phyloP scores from a whole-genome alignment of 2,888 invertebrate species.

The Agapetus fuscipes region DNA sequence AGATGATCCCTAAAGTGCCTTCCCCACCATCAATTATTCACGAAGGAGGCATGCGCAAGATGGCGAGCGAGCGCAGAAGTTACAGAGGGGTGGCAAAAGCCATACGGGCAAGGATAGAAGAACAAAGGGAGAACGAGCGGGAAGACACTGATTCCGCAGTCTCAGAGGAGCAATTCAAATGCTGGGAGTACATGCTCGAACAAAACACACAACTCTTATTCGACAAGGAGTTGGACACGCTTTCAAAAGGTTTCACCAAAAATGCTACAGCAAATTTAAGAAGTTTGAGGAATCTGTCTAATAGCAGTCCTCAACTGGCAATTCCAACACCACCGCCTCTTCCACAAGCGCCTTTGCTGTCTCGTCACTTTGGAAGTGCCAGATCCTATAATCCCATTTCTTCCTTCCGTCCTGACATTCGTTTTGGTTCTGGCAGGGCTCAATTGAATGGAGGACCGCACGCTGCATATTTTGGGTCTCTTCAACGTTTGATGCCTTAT shows the following conservation, averaged over 20 bases:
- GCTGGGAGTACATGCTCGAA: conserved; percentile 90
- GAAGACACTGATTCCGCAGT: conserved; percentile 50
- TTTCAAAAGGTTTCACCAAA: conserved; percentile 53
- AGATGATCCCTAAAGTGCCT: conserved; percentile 22
- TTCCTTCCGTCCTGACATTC: conserved; percentile 47
- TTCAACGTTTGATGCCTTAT: conserved; percentile 76
- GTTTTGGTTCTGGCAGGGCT: conserved; percentile 48
- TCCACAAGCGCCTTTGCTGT: conserved; percentile 46
- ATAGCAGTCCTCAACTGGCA: conserved; percentile 61
- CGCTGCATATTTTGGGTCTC: conserved; percentile 78
- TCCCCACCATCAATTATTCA: conserved; percentile 18
- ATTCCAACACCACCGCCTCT: conserved; percentile 32
- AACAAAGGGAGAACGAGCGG: conserved; percentile 46
- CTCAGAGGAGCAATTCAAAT: conserved; percentile 81
- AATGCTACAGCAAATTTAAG: conserved; percentile 42
- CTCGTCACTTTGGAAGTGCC: conserved; percentile 71
- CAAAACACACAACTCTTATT: conserved; percentile 83
- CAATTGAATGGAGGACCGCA: conserved; percentile 63
- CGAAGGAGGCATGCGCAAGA: conserved; percentile 21
- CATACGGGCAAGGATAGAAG: conserved; percentile 53
- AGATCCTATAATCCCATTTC: conserved; percentile 62
- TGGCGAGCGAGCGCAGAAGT: conserved; percentile 36
- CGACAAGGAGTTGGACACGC: conserved; percentile 77
- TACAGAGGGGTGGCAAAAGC: conserved; percentile 53
- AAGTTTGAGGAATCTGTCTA: conserved; percentile 53